A percentile compares a stretch with the other conserved stretches of the same genome.
Evolutionary conservation across 2,888 invertebrate genomes (phyloP).

Genomic region (Acleris cristana): DNA sequence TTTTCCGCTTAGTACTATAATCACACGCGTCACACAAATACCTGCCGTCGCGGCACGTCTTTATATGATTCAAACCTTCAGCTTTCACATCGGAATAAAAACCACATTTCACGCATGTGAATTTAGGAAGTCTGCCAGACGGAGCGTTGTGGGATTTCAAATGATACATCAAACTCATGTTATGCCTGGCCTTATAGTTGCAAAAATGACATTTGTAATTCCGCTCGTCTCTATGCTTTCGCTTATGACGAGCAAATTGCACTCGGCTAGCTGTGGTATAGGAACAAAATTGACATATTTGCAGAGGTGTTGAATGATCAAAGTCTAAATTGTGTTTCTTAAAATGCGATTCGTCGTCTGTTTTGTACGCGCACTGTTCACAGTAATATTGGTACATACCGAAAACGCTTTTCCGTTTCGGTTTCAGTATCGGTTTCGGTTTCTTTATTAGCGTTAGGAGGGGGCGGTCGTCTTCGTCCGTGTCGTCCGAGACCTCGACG

Average conservation of each 20-base stretch:
- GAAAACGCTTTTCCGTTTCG: conserved; percentile 42
- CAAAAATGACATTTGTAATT: conserved; percentile 63
- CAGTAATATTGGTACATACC: conserved; percentile 57
- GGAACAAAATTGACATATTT: conserved; percentile 60
- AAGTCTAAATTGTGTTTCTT: conserved; percentile 46
- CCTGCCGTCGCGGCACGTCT: conserved; percentile 28
- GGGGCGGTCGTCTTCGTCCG: conserved; percentile 72
- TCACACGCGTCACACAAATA: conserved; percentile 50
- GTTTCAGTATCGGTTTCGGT: conserved; percentile 10
- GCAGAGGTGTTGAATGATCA: conserved; percentile 44
- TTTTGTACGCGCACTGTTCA: conserved; percentile 53
- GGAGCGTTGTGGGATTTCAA: conserved; percentile 54
- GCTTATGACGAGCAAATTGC: conserved; percentile 55
- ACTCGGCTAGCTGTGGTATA: conserved; percentile 59
- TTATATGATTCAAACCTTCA: conserved; percentile 41
- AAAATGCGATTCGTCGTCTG: conserved; percentile 42
- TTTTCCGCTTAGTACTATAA: conserved; percentile 51
- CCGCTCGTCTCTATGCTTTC: conserved; percentile 61
- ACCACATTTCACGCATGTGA: conserved; percentile 45
- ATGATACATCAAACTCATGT: conserved; percentile 68
- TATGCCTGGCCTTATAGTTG: conserved; percentile 60
- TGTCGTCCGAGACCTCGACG: conserved; percentile 69
- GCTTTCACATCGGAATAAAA: conserved; percentile 37
- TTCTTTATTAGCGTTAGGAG: conserved; percentile 56
- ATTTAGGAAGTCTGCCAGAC: conserved; percentile 14